Conservation (phyloP, 2,113 vertebrate genomes). For the Argyrosomus japonicus region DNA sequence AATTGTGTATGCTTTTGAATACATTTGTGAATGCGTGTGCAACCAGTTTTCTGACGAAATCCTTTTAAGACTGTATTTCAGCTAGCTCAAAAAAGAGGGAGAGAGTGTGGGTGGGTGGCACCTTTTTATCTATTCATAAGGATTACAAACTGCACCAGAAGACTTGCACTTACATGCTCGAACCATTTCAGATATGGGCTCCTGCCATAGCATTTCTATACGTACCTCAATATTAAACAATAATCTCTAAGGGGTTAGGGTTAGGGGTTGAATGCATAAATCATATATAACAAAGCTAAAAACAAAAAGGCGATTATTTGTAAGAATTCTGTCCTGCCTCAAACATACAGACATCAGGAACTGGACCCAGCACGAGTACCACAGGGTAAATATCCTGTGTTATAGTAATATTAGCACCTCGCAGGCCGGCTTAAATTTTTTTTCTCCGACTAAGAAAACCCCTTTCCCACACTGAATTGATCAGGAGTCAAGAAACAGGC, state of each 20-base stretch:
- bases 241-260: too few species aligned
- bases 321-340: background rate
- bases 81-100: background rate
- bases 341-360: background rate
- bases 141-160: constrained; percentile 4
- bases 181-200: constrained; percentile 6
- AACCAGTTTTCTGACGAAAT: background rate
- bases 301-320: background rate
- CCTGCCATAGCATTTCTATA: background rate
- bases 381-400: too few species aligned
- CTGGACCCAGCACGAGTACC: too few species aligned
- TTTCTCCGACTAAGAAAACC: too few species aligned
- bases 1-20: constrained; percentile 31
- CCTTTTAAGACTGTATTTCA: constrained; percentile 26
- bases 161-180: constrained; percentile 25
- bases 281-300: too few species aligned
- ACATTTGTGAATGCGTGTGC: background rate
- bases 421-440: too few species aligned
- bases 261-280: too few species aligned
- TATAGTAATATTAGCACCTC: too few species aligned
- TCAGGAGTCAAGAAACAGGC: too few species aligned
- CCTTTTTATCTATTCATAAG: constrained; percentile 18
- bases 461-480: too few species aligned
- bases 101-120: constrained; percentile 15
- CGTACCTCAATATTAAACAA: background rate